These are phyloP conservation scores for Disparrhopalites patrizii DNA, from an alignment of 2,888 invertebrate species.

Conservation along the genomic window DNA sequence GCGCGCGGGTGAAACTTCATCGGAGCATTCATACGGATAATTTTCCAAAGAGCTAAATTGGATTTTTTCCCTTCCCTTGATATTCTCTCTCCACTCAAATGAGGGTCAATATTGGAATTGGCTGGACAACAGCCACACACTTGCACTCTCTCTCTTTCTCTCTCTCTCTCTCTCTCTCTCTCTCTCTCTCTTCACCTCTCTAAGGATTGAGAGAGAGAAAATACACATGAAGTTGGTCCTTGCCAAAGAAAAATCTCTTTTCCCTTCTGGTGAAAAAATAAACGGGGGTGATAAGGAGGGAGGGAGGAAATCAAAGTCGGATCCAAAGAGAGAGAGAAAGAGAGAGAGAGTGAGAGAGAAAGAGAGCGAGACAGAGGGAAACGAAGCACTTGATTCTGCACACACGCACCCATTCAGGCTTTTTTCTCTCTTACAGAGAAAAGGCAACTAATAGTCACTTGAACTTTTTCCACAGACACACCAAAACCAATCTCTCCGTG, in stretches of 20 bases:
- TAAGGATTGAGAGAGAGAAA: neutral
- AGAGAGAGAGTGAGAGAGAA: neutral
- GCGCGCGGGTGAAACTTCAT: conserved; percentile 4
- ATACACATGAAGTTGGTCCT: no score
- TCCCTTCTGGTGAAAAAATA: neutral
- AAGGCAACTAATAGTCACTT: conserved; percentile 21
- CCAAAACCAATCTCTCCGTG: no score
- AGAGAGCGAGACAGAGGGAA: neutral
- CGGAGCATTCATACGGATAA: conserved; percentile 23
- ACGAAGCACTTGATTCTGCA: neutral
- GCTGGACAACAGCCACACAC: neutral
- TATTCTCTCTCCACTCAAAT: conserved; percentile 29
- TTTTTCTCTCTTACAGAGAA: neutral
- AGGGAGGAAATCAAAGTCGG: no score
- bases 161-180: neutral
- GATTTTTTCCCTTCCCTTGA: conserved; percentile 30
- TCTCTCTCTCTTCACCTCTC: no score
- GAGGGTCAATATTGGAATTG: conserved; percentile 32
- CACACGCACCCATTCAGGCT: no score
- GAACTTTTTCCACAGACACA: no score
- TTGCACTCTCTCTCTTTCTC: neutral
- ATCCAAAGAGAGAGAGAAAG: neutral
- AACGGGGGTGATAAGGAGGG: no score
- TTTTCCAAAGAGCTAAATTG: conserved; percentile 29
- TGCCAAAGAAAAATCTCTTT: neutral